Conservation (phyloP, 2,888 invertebrate genomes). For the Caenorhabditis sp. region DNA sequence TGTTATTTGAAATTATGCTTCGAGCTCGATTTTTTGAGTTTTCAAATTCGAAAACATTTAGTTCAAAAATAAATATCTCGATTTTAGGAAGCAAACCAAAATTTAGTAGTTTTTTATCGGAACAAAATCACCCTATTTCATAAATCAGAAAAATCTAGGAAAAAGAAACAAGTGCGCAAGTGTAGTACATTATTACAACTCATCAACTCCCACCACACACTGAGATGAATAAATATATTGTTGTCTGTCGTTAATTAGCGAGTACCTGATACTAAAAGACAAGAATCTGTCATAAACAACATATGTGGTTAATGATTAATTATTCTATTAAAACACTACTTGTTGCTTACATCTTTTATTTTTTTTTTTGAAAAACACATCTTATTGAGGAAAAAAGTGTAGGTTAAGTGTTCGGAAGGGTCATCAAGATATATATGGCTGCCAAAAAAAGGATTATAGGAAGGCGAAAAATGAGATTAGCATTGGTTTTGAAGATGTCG, state of each 20-base stretch:
- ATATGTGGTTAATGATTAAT: slow-evolving; percentile 19
- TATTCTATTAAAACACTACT: not conserved
- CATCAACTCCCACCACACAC: not conserved
- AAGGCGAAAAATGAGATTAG: not conserved
- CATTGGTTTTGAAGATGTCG: not conserved
- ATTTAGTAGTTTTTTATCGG: no score
- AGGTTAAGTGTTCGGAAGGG: not conserved
- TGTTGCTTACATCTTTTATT: not conserved
- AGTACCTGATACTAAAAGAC: slow-evolving; percentile 26
- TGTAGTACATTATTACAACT: not conserved
- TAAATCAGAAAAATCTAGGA: not conserved
- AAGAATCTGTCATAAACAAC: slow-evolving; percentile 40
- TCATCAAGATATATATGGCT: not conserved
- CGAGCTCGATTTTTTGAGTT: no score
- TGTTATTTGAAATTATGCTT: no score
- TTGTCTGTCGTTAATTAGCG: slow-evolving; percentile 38
- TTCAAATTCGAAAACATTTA: no score
- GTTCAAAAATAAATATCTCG: no score
- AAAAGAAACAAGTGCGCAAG: not conserved
- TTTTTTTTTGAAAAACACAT: not conserved
- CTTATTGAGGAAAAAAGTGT: not conserved
- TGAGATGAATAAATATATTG: not conserved
- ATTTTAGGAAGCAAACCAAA: no score
- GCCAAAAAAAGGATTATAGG: not conserved
- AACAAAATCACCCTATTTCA: not conserved